Evolutionary conservation across 2,797 vertebrate species (phyloP).

Genomic region (Odontamblyopus lacepedii): DNA sequence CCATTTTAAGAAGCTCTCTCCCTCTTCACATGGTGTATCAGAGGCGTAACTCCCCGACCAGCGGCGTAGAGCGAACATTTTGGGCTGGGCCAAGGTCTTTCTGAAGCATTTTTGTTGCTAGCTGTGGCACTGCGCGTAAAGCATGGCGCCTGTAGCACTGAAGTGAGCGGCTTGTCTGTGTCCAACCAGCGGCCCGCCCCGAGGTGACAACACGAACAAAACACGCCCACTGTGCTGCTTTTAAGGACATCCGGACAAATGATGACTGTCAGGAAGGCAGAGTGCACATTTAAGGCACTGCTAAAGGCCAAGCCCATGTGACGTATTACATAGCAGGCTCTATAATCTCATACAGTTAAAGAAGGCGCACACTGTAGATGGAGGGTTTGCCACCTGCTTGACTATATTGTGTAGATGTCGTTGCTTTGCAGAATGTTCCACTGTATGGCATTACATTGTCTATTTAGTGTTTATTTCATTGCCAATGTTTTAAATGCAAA

Average conservation of each 20-base stretch:
- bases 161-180: slow-evolving; percentile 31
- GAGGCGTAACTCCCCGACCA: slow-evolving; percentile 6
- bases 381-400: too few relatives aligned
- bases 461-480: too few relatives aligned
- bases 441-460: too few relatives aligned
- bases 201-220: slow-evolving; percentile 37
- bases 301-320: not conserved
- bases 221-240: slow-evolving; percentile 36
- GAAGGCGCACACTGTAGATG: too few relatives aligned
- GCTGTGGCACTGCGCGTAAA: slow-evolving; percentile 28
- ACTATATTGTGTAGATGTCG: too few relatives aligned
- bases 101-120: slow-evolving; percentile 52
- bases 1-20: slow-evolving; percentile 37
- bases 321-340: not conserved
- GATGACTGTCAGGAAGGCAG: not conserved
- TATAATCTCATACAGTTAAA: too few relatives aligned
- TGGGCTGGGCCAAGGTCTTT: slow-evolving; percentile 38
- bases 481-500: too few relatives aligned
- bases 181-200: slow-evolving; percentile 33
- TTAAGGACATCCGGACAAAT: slow-evolving; percentile 10
- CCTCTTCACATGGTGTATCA: slow-evolving; percentile 22
- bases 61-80: slow-evolving; percentile 25
- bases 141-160: slow-evolving; percentile 65
- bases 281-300: not conserved
- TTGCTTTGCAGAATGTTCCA: too few relatives aligned